These are phyloP conservation scores for Phoxinus phoxinus DNA, from an alignment of 2,113 vertebrate genomes.

Conservation along the genomic window DNA sequence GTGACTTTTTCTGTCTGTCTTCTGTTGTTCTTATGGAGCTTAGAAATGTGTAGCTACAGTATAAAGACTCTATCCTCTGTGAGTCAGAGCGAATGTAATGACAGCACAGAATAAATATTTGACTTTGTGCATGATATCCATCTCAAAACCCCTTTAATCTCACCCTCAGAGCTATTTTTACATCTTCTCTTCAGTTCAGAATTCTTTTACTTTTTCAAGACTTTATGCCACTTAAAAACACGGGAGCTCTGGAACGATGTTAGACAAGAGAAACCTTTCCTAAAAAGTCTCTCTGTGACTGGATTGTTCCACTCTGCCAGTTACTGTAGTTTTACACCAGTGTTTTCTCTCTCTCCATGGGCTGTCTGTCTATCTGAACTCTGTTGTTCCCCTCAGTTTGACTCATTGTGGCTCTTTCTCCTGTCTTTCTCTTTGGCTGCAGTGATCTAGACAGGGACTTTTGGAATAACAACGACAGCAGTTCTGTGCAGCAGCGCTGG, in stretches of 20 bases:
- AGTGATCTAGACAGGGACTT: constrained; percentile 99
- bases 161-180: constrained; percentile 1
- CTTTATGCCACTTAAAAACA: constrained; percentile 5
- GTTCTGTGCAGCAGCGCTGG: constrained; percentile 99
- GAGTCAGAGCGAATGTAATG: constrained; percentile 5
- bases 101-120: constrained; percentile 13
- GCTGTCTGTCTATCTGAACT: neutral
- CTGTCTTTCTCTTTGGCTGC: constrained; percentile 70
- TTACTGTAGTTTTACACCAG: constrained; percentile 3
- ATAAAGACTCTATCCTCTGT: neutral
- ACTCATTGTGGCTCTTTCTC: neutral
- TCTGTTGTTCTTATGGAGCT: neutral
- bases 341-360: neutral
- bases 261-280: neutral
- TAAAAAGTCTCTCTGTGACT: constrained; percentile 7
- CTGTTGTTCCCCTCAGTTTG: neutral
- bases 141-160: constrained; percentile 19
- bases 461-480: constrained; percentile 99
- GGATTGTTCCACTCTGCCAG: constrained; percentile 3
- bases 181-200: neutral
- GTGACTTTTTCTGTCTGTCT: neutral
- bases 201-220: constrained; percentile 10
- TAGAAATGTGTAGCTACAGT: neutral
- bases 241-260: neutral
- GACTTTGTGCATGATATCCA: constrained; percentile 19